Base-by-base conservation (phyloP, 2,888 invertebrate species). In the Dicyrtoma fusca region DNA sequence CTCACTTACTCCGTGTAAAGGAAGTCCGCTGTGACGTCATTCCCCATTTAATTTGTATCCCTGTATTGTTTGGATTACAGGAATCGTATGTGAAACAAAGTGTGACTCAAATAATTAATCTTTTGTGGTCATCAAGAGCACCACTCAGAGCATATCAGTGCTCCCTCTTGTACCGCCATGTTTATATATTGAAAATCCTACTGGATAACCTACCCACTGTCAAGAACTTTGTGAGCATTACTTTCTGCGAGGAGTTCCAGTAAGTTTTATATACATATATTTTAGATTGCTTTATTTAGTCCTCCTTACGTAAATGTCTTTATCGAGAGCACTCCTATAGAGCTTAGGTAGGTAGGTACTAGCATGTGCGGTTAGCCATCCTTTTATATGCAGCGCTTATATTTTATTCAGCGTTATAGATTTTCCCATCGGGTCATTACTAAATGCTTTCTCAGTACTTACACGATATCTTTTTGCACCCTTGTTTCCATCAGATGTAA, bases 201-300 rank as follows among this genome's bases (percentile, higher is more conserved):
- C 21, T 73, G 21, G 74, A 73, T 34, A 75, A 72, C 45, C 69
- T 77, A 19, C 49, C 64, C 19, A 61, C 61, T 45, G 66, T 77
- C 26, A 74, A 77, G 47, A 65, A 70, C 10, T 79, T 75, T 59
- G 73, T 80, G 49, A 76, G 72, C 17, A 45, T 63, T 10, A 75
- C 75, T 17, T 80, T 76, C 71, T 76, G 69, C 44, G 80, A 80
- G 68, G 80, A 80, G 63, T 80, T 80, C 66, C 74, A 75, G 80
- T 80, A 75, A 74, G 76, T 69, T 17, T 34, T 47, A 23, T 5
- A 57, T 23, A 57, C 4, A 25, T 21, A 57, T 17, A 57, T 57
- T 23, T 57, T 57, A 57, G 8, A 34, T 34, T 34, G n/a, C n/a
- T n/a, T n/a, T n/a, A n/a, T n/a, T n/a, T n/a, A n/a, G n/a, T n/a